phyloP scores from a whole-genome alignment of 1,140 invertebrate species.

The Lepidurus apus region DNA sequence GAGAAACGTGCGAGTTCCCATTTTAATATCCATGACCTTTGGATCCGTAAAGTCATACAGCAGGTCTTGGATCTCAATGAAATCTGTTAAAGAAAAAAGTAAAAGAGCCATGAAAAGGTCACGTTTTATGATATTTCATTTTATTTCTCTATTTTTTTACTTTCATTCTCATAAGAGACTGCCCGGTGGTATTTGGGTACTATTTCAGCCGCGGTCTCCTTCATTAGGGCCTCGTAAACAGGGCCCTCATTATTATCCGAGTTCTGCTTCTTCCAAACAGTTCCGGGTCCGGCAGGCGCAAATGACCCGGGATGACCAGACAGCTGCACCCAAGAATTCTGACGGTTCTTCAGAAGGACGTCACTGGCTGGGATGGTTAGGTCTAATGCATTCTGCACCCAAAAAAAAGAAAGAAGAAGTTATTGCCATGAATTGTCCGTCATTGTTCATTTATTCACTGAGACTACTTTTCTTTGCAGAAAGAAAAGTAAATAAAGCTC shows the following conservation, averaged over 20 bases:
- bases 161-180: slow-evolving; percentile 76
- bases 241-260: slow-evolving; percentile 51
- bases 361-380: slow-evolving; percentile 85
- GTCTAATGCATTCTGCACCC: slow-evolving; percentile 85
- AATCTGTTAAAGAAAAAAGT: slow-evolving; percentile 48
- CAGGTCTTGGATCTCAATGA: slow-evolving; percentile 84
- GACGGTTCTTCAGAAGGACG: slow-evolving; percentile 69
- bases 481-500: too few relatives aligned
- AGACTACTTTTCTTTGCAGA: background rate
- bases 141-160: slow-evolving; percentile 41
- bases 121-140: background rate
- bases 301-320: slow-evolving; percentile 89
- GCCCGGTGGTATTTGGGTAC: slow-evolving; percentile 83
- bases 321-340: slow-evolving; percentile 61
- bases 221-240: slow-evolving; percentile 73
- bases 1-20: slow-evolving; percentile 86
- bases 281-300: slow-evolving; percentile 85
- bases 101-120: slow-evolving; percentile 35
- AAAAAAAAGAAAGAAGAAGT: slow-evolving; percentile 33
- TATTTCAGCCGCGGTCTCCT: slow-evolving; percentile 68
- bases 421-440: background rate
- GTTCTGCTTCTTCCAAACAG: slow-evolving; percentile 81
- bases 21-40: slow-evolving; percentile 88
- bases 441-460: background rate
- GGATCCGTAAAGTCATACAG: slow-evolving; percentile 77